These are phyloP conservation scores for Liodrosophila aerea DNA, from an alignment of 2,888 invertebrate genomes.

Conservation along the genomic window DNA sequence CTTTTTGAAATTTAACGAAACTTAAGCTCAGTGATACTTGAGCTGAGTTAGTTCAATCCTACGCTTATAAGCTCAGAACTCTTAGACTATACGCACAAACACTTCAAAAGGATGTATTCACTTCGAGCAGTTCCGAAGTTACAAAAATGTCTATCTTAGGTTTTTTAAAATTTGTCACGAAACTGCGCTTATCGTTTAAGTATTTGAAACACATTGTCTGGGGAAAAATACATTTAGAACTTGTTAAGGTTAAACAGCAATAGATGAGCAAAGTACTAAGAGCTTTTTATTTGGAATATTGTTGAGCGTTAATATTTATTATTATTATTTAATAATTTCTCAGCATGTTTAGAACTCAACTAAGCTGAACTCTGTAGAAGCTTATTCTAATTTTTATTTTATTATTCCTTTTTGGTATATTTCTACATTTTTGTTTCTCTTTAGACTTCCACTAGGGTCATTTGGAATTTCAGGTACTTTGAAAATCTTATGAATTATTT, in stretches of 20 bases:
- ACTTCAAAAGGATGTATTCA: slow-evolving; percentile 32
- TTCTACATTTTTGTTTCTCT: no score
- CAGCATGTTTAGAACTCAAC: slow-evolving; percentile 29
- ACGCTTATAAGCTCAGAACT: slow-evolving; percentile 23
- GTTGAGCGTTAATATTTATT: slow-evolving; percentile 42
- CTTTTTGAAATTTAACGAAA: not conserved
- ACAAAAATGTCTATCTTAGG: no score
- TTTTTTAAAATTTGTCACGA: not conserved
- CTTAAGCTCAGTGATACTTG: slow-evolving; percentile 1
- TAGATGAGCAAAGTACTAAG: slow-evolving; percentile 40
- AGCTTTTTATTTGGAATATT: slow-evolving; percentile 11
- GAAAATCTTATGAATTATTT: slow-evolving; percentile 72
- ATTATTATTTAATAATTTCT: slow-evolving; percentile 10
- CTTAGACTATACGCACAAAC: not conserved
- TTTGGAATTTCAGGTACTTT: slow-evolving; percentile 76
- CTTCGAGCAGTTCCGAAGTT: slow-evolving; percentile 45
- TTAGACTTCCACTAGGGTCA: slow-evolving; percentile 56
- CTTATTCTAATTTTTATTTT: slow-evolving; percentile 68
- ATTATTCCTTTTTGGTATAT: not conserved
- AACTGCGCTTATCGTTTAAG: not conserved
- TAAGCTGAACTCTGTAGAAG: slow-evolving; percentile 38
- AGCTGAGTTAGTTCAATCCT: no score
- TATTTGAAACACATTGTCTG: slow-evolving; percentile 13
- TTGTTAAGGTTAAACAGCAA: slow-evolving; percentile 15
- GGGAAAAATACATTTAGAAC: slow-evolving; percentile 12